Conservation (phyloP, 1,140 invertebrate genomes). For the Zaprionus davidi region DNA sequence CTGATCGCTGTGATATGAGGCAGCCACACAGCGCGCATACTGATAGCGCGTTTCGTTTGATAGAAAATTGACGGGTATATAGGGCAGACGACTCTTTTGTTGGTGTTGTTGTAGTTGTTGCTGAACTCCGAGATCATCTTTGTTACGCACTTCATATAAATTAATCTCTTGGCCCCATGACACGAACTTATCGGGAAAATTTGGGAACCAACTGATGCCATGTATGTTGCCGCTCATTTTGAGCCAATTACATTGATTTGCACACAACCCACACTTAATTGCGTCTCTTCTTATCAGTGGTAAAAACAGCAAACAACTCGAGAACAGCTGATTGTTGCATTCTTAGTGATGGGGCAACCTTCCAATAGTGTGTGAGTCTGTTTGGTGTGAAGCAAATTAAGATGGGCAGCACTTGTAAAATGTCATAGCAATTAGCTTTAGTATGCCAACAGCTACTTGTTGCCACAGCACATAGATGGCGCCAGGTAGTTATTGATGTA, state of each 20-base stretch:
- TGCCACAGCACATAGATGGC: constrained; percentile 11
- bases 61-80: constrained; percentile 72
- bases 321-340: constrained; percentile 38
- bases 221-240: constrained; percentile 85
- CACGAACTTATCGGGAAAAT: constrained; percentile 91
- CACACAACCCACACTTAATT: constrained; percentile 41
- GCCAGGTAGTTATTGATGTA: neutral
- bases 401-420: neutral
- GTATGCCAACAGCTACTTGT: neutral
- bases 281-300: constrained; percentile 75
- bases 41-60: constrained; percentile 78
- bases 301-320: constrained; percentile 43
- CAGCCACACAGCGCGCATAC: constrained; percentile 78
- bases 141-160: constrained; percentile 90
- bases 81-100: constrained; percentile 68
- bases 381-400: constrained; percentile 3
- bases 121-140: constrained; percentile 41
- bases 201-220: constrained; percentile 93
- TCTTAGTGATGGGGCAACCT: constrained; percentile 14
- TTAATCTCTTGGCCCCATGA: constrained; percentile 94
- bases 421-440: neutral
- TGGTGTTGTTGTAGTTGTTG: constrained; percentile 2
- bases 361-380: neutral
- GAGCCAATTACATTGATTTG: constrained; percentile 20
- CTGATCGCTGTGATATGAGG: constrained; percentile 85